Evolutionary conservation across 2,797 vertebrate genomes (phyloP), one percentile per base, ranked within the genome.

Genomic region (Columba guinea): DNA sequence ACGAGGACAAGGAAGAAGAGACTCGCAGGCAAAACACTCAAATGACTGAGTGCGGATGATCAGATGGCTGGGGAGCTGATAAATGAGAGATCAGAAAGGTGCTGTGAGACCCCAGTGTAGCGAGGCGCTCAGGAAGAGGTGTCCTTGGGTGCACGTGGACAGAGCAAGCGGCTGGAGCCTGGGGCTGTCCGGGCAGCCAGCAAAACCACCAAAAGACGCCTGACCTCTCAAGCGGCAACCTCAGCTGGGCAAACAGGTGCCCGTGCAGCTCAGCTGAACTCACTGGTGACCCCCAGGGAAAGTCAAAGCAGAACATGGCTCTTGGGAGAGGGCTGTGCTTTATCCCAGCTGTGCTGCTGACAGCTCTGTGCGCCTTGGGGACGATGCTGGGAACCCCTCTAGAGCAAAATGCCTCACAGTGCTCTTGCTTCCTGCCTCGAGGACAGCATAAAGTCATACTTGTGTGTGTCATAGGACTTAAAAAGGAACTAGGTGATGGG

Each of bases 181-280:
- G 3, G 17, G 62, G 26, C 82, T 32, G 10, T 10, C 8, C 0
- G 0, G 8, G 15, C 32, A 82, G 56, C 16, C 32, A 41, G 27
- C 1, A 4, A 91, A 58, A 73, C 15, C 34, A 9, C 1, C 5
- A 0, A 34, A 48, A 35, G 13, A 37, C 13, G 21, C 1, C 0
- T 4, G 10, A 49, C 35, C 13, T 14, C 23, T 68, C 28, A 28
- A 44, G 55, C 26, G 64, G 41, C 67, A 75, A 92, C 26, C 21
- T 75, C 11, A 1, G 8, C 49, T 8, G 2, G 1, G 59, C 39
- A 71, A 52, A 24, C 1, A 7, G 5, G 2, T 19, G 18, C 26
- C 67, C 17, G 1, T 51, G 53, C n/a, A 64, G 23, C 63, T 46
- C 6, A 4, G 3, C 48, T 18, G 67, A 67, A 6, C 49, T 28